Conservation (phyloP, 2,113 vertebrate genomes). For the Dipodomys stephensi region DNA sequence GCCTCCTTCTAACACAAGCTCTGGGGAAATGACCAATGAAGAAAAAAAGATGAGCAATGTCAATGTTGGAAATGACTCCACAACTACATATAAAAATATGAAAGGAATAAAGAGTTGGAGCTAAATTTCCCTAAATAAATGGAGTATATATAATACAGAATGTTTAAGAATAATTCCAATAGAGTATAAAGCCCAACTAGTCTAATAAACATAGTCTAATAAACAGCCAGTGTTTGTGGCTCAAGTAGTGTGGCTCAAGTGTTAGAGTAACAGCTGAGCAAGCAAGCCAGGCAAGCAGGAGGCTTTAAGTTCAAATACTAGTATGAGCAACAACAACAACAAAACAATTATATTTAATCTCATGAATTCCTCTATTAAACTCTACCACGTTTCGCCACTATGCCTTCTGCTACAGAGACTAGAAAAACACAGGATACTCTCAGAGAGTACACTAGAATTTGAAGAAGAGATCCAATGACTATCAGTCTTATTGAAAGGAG, state of each 20-base stretch:
- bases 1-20: no score
- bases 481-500: background rate
- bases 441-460: accelerated
- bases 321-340: no score
- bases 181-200: background rate
- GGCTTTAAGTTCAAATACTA: no score
- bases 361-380: background rate
- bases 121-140: background rate
- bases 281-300: no score
- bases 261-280: no score
- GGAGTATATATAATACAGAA: background rate
- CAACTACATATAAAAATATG: no score
- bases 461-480: background rate
- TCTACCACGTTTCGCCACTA: background rate
- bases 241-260: no score
- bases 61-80: no score
- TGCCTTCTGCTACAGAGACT: background rate
- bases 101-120: no score
- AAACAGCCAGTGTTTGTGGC: no score
- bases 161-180: background rate
- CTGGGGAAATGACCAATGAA: no score
- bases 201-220: background rate
- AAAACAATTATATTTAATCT: background rate
- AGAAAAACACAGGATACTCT: background rate
- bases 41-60: no score